Evolutionary conservation across 1,140 invertebrate species (phyloP), one percentile per base, ranked within the genome.

Genomic region (Drosophila seguyi): DNA sequence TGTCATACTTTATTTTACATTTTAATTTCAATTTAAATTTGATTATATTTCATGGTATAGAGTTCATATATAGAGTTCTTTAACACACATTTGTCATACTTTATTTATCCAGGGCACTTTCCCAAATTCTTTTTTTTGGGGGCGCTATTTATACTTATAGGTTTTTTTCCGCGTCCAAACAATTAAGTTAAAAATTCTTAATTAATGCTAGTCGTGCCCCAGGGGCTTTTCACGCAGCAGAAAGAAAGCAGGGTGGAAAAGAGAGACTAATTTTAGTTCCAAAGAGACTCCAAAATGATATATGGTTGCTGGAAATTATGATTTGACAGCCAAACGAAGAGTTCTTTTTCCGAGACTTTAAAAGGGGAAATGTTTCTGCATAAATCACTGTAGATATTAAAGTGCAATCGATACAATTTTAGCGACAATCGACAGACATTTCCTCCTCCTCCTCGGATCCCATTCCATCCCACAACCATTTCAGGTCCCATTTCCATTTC

Each of bases 351-450:
- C 3, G 6, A 14, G 16, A 57, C 22, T 48, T 42, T 45, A 25
- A 55, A 44, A 11, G 31, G 14, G 29, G 20, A 31, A 48, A 39
- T 66, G 44, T 41, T 36, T 16, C 38, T n/a, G 72, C 65, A 65
- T 76, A 81, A 84, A 72, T 85, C 72, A 73, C 39, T 10, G 42
- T 5, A 39, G 61, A 63, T 39, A 68, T 78, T 77, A 39, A 68
- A 85, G 67, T 85, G 81, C 82, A 74, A 85, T 85, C 79, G 74
- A 86, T 85, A 81, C 60, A 47, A 75, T 60, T 78, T 69, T 55
- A 77, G 60, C 62, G 41, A 53, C 69, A 41, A 18, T 63, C 58
- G 55, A 20, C 47, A 68, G 34, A 47, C 55, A 67, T 29, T 72
- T 41, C 41, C 36, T n/a, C n/a, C n/a, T n/a, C 59, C 36, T 41